Conservation (phyloP, 2,797 vertebrate species). For the Pangasius macronema region DNA sequence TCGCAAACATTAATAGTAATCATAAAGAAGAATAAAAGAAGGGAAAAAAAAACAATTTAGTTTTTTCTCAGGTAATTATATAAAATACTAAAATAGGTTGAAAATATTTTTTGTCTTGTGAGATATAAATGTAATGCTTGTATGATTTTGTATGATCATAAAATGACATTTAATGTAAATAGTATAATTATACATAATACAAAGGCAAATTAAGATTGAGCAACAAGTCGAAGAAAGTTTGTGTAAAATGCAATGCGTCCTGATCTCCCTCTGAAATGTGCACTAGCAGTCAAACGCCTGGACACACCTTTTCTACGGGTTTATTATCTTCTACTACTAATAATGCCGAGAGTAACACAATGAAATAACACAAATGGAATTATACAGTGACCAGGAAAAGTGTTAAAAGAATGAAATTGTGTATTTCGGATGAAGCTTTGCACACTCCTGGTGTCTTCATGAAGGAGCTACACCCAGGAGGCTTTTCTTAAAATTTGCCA, state of each 20-base stretch:
- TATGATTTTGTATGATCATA: neutral
- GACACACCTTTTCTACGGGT: neutral
- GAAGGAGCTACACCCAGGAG: neutral
- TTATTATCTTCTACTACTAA: neutral
- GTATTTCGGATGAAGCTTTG: neutral
- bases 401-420: neutral
- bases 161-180: constrained; percentile 11
- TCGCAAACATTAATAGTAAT: neutral
- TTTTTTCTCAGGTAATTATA: neutral
- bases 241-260: neutral
- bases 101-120: neutral
- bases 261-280: neutral
- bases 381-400: neutral
- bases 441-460: neutral
- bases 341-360: neutral
- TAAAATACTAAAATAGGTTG: constrained; percentile 23
- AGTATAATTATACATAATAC: neutral
- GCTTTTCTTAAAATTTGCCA: neutral
- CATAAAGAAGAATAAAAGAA: neutral
- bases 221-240: neutral
- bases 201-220: constrained; percentile 7
- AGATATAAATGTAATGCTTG: constrained; percentile 19
- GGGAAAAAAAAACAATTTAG: constrained; percentile 20
- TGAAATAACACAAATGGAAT: neutral
- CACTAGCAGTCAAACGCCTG: neutral